A percentile compares a stretch with the other conserved stretches of the same genome.
Conservation (phyloP, 2,113 vertebrate genomes). For the Azemiops feae region DNA sequence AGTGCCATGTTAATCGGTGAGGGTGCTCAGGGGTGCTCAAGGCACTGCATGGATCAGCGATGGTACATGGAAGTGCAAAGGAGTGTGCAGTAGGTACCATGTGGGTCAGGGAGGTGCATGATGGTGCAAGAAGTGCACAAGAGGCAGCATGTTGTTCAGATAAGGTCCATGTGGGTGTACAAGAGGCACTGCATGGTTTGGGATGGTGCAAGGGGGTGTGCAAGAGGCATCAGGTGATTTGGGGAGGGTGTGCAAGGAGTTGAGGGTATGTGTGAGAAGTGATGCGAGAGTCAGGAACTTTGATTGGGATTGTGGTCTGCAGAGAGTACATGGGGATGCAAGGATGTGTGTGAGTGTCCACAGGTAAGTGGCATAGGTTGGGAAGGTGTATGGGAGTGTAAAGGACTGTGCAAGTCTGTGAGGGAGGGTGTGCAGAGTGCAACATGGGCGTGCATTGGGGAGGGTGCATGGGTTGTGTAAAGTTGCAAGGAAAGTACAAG, state of each 20-base stretch:
- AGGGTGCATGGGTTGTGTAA: too few relatives aligned
- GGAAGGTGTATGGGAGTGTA: too few relatives aligned
- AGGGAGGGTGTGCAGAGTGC: too few relatives aligned
- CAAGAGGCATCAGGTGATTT: background rate
- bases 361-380: too few relatives aligned
- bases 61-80: background rate
- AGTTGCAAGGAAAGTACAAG: too few relatives aligned
- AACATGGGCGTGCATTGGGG: too few relatives aligned
- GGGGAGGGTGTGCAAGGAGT: background rate
- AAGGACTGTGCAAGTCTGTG: too few relatives aligned
- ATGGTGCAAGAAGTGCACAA: background rate
- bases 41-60: background rate
- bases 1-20: background rate
- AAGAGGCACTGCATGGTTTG: background rate
- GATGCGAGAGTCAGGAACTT: background rate
- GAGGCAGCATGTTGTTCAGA: background rate
- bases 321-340: too few relatives aligned
- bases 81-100: background rate
- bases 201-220: background rate
- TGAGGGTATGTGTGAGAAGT: background rate
- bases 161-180: background rate
- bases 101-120: background rate
- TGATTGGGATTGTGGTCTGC: too few relatives aligned
- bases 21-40: background rate
- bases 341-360: too few relatives aligned